Percentiles rank a stretch among this genome's conserved stretches.
These are phyloP conservation scores for Rhagium mordax DNA, from an alignment of 2,888 invertebrate species.

Conservation along the genomic window DNA sequence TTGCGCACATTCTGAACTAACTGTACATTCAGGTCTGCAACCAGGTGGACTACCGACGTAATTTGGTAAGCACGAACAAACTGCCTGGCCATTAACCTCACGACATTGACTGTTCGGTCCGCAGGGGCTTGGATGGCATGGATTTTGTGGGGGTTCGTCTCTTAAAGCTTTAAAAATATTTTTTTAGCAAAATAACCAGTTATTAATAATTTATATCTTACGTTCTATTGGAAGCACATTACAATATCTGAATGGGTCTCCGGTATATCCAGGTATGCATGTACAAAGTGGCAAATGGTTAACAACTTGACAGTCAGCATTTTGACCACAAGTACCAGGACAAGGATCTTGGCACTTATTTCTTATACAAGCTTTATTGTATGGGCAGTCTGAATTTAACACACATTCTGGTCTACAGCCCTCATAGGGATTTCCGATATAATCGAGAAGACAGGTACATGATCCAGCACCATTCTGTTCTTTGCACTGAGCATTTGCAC, in stretches of 20 bases:
- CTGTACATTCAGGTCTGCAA: slow-evolving; percentile 85
- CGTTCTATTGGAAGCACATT: slow-evolving; percentile 56
- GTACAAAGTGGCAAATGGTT: slow-evolving; percentile 81
- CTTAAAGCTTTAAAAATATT: slow-evolving; percentile 48
- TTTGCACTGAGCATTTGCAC: slow-evolving; percentile 82
- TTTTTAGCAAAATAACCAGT: slow-evolving; percentile 10
- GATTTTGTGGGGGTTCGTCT: slow-evolving; percentile 71
- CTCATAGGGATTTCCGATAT: slow-evolving; percentile 85
- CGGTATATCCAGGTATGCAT: slow-evolving; percentile 81
- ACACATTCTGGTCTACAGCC: slow-evolving; percentile 84
- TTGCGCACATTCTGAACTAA: slow-evolving; percentile 82
- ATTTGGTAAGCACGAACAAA: slow-evolving; percentile 82
- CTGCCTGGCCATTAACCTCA: slow-evolving; percentile 80
- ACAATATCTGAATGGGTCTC: slow-evolving; percentile 67
- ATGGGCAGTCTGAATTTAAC: slow-evolving; percentile 80
- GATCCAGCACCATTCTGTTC: slow-evolving; percentile 78
- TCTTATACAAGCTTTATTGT: slow-evolving; percentile 79
- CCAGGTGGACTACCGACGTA: slow-evolving; percentile 83
- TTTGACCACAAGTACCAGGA: slow-evolving; percentile 83
- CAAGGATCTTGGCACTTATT: slow-evolving; percentile 86
- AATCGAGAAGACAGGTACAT: slow-evolving; percentile 81
- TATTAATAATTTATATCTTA: slow-evolving; percentile 70
- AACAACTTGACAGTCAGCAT: slow-evolving; percentile 83
- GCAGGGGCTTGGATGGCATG: slow-evolving; percentile 76
- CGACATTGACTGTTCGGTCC: slow-evolving; percentile 85